A percentile compares a stretch with the other conserved stretches of the same genome.
Evolutionary conservation across 2,113 vertebrate genomes (phyloP).

Genomic region (Meriones unguiculatus): DNA sequence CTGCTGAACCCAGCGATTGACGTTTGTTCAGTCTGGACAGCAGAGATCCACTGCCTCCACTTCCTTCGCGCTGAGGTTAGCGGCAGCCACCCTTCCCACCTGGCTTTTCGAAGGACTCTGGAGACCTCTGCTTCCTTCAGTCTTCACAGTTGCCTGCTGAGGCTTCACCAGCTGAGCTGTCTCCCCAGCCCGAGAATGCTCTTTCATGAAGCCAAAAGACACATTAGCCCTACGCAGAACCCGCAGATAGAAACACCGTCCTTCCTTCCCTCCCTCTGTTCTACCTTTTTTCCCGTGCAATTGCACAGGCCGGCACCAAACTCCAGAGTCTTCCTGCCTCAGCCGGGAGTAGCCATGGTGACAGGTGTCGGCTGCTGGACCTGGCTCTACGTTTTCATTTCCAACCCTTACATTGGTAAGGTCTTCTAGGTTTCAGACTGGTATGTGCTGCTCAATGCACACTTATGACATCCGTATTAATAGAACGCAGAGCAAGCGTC

Average conservation of each 20-base stretch:
- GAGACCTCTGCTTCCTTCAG: neutral
- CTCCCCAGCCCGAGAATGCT: neutral
- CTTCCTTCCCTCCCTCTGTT: neutral
- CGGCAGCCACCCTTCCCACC: no score
- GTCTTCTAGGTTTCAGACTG: neutral
- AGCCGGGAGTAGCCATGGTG: neutral
- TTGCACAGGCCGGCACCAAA: neutral
- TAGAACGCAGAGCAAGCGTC: neutral
- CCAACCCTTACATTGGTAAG: constrained; percentile 17
- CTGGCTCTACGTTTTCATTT: neutral
- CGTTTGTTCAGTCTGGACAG: neutral
- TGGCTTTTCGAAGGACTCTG: neutral
- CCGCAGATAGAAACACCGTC: neutral
- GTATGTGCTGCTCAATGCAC: neutral
- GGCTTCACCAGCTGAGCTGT: neutral
- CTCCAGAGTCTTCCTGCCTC: neutral
- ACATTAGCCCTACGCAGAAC: neutral
- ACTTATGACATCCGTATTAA: constrained; percentile 5
- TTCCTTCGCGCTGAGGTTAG: no score
- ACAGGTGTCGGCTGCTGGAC: neutral
- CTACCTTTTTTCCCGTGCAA: neutral
- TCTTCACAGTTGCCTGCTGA: neutral
- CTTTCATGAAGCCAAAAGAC: constrained; percentile 9
- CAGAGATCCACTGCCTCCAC: neutral
- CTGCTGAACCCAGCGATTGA: neutral